Evolutionary conservation across 2,888 invertebrate genomes (phyloP).

Genomic region (Xanthia icteritia): DNA sequence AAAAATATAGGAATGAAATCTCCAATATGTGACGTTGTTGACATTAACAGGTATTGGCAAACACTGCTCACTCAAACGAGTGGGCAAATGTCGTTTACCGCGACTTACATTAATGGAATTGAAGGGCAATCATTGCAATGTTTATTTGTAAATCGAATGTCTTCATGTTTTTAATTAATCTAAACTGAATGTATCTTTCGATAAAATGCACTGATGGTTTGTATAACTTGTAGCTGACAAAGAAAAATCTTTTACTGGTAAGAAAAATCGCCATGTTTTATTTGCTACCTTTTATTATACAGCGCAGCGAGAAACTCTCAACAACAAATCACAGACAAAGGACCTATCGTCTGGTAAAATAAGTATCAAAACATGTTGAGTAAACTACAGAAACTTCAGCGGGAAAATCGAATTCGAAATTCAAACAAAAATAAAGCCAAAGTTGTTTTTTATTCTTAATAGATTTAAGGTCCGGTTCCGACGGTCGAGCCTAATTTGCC

Average conservation of each 20-base stretch:
- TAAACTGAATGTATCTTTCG: too few relatives aligned
- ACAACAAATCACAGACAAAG: neutral
- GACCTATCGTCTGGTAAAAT: neutral
- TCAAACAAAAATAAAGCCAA: constrained; percentile 9
- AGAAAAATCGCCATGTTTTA: neutral
- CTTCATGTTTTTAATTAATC: neutral
- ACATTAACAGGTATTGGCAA: constrained; percentile 67
- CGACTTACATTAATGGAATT: constrained; percentile 40
- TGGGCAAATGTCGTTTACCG: constrained; percentile 56
- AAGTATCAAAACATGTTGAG: constrained; percentile 6
- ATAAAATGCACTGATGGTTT: neutral
- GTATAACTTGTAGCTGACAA: neutral
- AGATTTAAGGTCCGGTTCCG: constrained; percentile 28
- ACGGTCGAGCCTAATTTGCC: constrained; percentile 68
- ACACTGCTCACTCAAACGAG: constrained; percentile 59
- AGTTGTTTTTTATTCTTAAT: constrained; percentile 25
- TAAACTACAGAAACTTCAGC: neutral
- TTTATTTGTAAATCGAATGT: constrained; percentile 32
- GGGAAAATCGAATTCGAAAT: constrained; percentile 10
- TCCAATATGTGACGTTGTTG: constrained; percentile 64
- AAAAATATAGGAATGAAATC: constrained; percentile 69
- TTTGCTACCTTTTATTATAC: constrained; percentile 3
- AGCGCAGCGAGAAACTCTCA: neutral
- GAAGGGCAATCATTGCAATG: constrained; percentile 33
- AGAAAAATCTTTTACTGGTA: neutral